phyloP scores from a whole-genome alignment of 1,140 invertebrate genomes.

The Bombus affinis region DNA sequence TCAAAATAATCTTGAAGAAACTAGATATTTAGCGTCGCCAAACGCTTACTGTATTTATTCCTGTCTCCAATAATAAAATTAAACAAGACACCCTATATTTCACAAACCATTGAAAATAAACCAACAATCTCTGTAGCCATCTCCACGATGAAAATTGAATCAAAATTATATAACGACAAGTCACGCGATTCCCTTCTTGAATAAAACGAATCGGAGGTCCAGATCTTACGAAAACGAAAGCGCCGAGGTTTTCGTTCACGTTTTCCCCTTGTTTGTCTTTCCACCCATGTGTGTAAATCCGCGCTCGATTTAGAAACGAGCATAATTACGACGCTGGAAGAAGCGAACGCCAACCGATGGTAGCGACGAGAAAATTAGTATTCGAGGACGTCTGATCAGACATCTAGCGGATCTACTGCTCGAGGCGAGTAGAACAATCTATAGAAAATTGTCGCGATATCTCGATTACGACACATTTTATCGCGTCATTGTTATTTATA shows the following conservation, averaged over 20 bases:
- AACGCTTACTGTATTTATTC: not conserved
- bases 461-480: not conserved
- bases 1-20: not conserved
- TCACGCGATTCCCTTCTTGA: not conserved
- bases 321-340: not conserved
- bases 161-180: not conserved
- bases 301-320: constrained; percentile 21
- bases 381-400: constrained; percentile 26
- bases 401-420: constrained; percentile 13
- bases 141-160: not conserved
- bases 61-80: not conserved
- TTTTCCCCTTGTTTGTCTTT: not conserved
- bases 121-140: not conserved
- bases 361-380: constrained; percentile 12
- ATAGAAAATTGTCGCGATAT: not conserved
- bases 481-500: not conserved
- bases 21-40: not conserved
- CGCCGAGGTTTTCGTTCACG: not conserved
- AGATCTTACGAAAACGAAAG: not conserved
- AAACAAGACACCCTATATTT: not conserved
- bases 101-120: not conserved
- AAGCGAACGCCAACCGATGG: not conserved
- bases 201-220: not conserved
- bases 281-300: not conserved
- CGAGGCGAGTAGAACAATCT: constrained; percentile 9